These are phyloP conservation scores for Sebastes aleutianus DNA, from an alignment of 2,797 vertebrate species.

Conservation along the genomic window DNA sequence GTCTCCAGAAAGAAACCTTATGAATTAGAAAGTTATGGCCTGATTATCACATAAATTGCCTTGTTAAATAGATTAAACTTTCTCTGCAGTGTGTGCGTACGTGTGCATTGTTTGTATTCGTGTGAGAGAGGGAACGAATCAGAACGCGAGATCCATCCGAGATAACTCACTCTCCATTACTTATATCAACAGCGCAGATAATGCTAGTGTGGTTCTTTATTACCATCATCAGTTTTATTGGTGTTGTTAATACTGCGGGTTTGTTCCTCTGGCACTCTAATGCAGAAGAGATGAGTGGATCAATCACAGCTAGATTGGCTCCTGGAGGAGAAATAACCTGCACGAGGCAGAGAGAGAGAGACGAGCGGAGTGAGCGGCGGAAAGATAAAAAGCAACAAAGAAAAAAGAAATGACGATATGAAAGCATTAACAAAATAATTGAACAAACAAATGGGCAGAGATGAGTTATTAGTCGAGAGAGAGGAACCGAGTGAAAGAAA, in stretches of 20 bases:
- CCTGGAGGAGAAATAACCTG: constrained; percentile 72
- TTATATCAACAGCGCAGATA: constrained; percentile 68
- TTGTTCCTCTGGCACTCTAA: constrained; percentile 73
- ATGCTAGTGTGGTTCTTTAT: constrained; percentile 72
- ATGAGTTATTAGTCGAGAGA: constrained; percentile 32
- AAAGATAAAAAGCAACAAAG: constrained; percentile 39
- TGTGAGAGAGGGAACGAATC: background rate
- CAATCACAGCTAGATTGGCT: constrained; percentile 79
- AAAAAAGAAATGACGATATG: constrained; percentile 36
- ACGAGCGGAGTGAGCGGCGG: constrained; percentile 6
- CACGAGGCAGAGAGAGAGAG: constrained; percentile 18
- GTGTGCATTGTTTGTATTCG: constrained; percentile 11
- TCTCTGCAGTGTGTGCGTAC: background rate
- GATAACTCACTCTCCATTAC: constrained; percentile 65
- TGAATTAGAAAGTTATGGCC: constrained; percentile 49
- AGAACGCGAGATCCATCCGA: constrained; percentile 42
- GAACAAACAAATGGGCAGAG: constrained; percentile 35
- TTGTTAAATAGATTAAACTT: constrained; percentile 41
- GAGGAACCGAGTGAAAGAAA: constrained; percentile 12
- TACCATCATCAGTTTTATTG: constrained; percentile 78
- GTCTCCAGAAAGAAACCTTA: constrained; percentile 34
- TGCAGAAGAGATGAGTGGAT: constrained; percentile 85
- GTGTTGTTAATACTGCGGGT: constrained; percentile 74
- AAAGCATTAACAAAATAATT: constrained; percentile 55
- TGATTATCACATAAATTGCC: constrained; percentile 57